Evolutionary conservation across 2,888 invertebrate genomes (phyloP).

Genomic region (Celastrina argiolus): DNA sequence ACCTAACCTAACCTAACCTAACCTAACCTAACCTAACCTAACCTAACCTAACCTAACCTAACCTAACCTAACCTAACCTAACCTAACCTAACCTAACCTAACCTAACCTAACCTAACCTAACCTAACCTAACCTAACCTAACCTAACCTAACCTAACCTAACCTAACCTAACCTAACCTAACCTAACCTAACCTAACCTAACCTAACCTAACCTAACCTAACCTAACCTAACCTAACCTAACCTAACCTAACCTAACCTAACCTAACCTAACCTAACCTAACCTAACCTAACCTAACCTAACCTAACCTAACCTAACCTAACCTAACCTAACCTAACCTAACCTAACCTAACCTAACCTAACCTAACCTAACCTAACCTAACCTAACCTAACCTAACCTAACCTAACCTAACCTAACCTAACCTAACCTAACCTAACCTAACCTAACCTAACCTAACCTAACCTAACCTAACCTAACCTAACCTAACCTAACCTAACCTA

Average conservation of each 20-base stretch:
- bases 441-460: constrained; percentile 34
- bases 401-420: constrained; percentile 35
- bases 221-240: constrained; percentile 25
- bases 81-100: constrained; percentile 25
- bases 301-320: constrained; percentile 23
- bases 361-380: constrained; percentile 32
- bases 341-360: constrained; percentile 31
- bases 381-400: constrained; percentile 33
- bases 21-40: constrained; percentile 21
- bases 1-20: constrained; percentile 23
- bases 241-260: constrained; percentile 29
- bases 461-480: constrained; percentile 31
- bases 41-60: constrained; percentile 25
- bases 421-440: constrained; percentile 35
- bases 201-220: constrained; percentile 22
- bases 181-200: constrained; percentile 23
- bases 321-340: constrained; percentile 29
- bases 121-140: constrained; percentile 24
- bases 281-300: constrained; percentile 10
- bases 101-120: constrained; percentile 25
- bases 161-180: constrained; percentile 16
- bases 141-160: constrained; percentile 23
- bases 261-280: constrained; percentile 27
- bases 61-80: constrained; percentile 25
- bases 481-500: constrained; percentile 32